Percentiles rank a stretch among this genome's conserved stretches.
These are phyloP conservation scores for Drosophila lacertosa DNA, from an alignment of 1,140 invertebrate species.

Conservation along the genomic window DNA sequence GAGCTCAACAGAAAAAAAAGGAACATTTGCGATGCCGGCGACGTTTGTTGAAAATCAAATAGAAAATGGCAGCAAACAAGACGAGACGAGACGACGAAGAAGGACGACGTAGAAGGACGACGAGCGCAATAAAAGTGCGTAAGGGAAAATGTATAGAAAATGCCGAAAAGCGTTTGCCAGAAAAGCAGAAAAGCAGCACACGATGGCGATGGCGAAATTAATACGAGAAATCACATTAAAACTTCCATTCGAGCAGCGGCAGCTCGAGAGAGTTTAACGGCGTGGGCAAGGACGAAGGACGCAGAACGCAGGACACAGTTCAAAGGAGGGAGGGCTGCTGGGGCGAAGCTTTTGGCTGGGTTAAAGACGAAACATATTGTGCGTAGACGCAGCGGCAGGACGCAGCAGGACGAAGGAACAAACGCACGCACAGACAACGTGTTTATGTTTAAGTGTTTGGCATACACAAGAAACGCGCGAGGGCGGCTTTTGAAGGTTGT, in stretches of 20 bases:
- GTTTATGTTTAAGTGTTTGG: conserved; percentile 81
- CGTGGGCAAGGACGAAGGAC: conserved; percentile 36
- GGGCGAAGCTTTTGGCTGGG: conserved; percentile 67
- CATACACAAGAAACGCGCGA: conserved; percentile 46
- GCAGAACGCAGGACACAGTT: too few species aligned
- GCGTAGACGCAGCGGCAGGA: conserved; percentile 69
- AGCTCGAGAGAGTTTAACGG: conserved; percentile 9
- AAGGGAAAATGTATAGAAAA: conserved; percentile 74
- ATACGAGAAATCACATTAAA: conserved; percentile 82
- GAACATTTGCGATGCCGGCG: conserved; percentile 58
- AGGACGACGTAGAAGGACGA: too few species aligned
- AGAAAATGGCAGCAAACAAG: conserved; percentile 48
- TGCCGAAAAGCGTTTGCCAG: conserved; percentile 21
- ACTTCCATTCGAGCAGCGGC: conserved; percentile 55
- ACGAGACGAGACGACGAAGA: conserved; percentile 47
- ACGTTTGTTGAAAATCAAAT: conserved; percentile 79
- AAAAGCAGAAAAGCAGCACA: conserved; percentile 45
- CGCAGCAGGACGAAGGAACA: conserved; percentile 31
- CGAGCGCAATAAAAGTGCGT: conserved; percentile 82
- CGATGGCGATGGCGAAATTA: conserved; percentile 81
- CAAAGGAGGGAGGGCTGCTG: too few species aligned
- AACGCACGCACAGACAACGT: conserved; percentile 60
- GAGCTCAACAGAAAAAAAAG: conserved; percentile 58
- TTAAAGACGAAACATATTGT: conserved; percentile 82
- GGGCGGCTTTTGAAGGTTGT: conserved; percentile 58